Evolutionary conservation across 2,888 invertebrate species (phyloP).

Genomic region (Eurytoma adleriae): DNA sequence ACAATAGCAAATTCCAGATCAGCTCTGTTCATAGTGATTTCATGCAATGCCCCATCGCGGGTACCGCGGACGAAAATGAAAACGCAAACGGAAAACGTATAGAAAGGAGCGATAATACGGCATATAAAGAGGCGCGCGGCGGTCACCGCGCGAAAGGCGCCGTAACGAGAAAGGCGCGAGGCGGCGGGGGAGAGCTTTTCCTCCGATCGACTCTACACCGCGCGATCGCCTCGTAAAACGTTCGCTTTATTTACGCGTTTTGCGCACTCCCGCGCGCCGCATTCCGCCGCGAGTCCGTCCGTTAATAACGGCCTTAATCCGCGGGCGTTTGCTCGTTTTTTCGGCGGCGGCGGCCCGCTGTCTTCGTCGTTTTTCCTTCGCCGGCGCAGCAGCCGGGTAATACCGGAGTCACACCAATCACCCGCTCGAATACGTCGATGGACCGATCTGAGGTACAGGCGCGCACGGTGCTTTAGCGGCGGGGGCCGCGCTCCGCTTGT

Average conservation of each 20-base stretch:
- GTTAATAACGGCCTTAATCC: slow-evolving; percentile 76
- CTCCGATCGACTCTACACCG: slow-evolving; percentile 62
- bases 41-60: background rate
- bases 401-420: slow-evolving; percentile 53
- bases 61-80: background rate
- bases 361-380: too few species aligned
- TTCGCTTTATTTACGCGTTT: slow-evolving; percentile 73
- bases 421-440: slow-evolving; percentile 33
- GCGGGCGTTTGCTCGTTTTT: slow-evolving; percentile 31
- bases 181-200: slow-evolving; percentile 57
- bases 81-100: background rate
- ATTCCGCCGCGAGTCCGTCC: slow-evolving; percentile 64
- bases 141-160: slow-evolving; percentile 16
- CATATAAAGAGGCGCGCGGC: background rate
- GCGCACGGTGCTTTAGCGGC: slow-evolving; percentile 14
- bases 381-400: background rate
- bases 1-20: too few species aligned
- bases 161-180: slow-evolving; percentile 6
- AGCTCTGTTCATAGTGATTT: too few species aligned
- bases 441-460: slow-evolving; percentile 32
- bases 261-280: slow-evolving; percentile 57
- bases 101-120: slow-evolving; percentile 41
- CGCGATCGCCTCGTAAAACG: slow-evolving; percentile 72
- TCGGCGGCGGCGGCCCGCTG: slow-evolving; percentile 55
- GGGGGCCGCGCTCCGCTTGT: background rate